Percentiles rank a stretch among this genome's conserved stretches.
Evolutionary conservation across 2,113 vertebrate species (phyloP).

Genomic region (Anser cygnoides): DNA sequence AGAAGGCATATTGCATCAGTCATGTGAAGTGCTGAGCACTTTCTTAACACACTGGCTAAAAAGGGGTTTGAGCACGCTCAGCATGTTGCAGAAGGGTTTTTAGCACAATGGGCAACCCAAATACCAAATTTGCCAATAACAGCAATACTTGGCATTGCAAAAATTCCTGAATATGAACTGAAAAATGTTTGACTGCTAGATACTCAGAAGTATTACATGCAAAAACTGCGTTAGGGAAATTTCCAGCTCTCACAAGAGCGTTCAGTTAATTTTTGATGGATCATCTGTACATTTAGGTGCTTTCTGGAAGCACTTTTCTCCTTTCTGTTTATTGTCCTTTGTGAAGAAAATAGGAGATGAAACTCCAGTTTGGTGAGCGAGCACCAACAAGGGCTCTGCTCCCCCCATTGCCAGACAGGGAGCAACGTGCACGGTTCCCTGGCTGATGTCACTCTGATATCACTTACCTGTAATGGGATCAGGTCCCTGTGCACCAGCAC

Average conservation of each 20-base stretch:
- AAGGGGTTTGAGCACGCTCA: background rate
- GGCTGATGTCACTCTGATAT: background rate
- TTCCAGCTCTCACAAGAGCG: background rate
- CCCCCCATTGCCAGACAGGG: accelerated
- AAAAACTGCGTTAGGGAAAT: background rate
- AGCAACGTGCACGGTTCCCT: background rate
- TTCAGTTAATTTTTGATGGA: background rate
- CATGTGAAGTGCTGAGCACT: background rate
- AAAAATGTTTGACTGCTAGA: background rate
- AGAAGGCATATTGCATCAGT: background rate
- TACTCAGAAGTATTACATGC: background rate
- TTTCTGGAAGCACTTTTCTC: background rate
- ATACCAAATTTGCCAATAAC: background rate
- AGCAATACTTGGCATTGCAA: background rate
- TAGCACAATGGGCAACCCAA: background rate
- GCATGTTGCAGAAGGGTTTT: background rate
- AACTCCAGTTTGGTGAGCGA: background rate
- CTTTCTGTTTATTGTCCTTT: background rate
- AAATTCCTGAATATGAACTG: background rate
- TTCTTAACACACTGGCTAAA: background rate
- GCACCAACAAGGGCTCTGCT: background rate
- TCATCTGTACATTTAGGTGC: background rate
- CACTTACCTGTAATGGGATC: background rate
- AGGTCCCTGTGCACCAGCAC: background rate
- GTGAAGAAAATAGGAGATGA: background rate